Evolutionary conservation across 2,888 invertebrate genomes (phyloP).

Genomic region (Sesia bembeciformis): DNA sequence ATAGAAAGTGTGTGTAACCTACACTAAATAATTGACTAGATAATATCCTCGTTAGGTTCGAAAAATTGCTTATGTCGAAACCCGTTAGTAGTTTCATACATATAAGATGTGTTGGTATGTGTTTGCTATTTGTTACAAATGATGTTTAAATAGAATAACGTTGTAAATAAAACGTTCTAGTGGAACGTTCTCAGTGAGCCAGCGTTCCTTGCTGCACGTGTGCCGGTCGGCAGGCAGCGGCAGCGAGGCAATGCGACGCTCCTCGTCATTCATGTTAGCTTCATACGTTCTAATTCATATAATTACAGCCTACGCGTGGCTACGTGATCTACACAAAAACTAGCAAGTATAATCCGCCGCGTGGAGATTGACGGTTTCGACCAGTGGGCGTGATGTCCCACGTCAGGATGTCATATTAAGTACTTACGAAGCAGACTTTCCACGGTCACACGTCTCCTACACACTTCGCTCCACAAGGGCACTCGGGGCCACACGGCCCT

Average conservation of each 20-base stretch:
- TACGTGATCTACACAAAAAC: conserved; percentile 27
- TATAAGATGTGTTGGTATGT: no score
- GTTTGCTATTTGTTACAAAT: no score
- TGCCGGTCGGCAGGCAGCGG: conserved; percentile 40
- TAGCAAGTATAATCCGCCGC: conserved; percentile 11
- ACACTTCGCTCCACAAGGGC: conserved; percentile 64
- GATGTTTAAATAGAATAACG: not conserved
- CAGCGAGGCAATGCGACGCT: conserved; percentile 28
- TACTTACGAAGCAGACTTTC: conserved; percentile 67
- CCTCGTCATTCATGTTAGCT: conserved; percentile 53
- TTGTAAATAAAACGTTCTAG: not conserved
- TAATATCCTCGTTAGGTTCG: no score
- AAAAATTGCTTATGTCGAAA: no score
- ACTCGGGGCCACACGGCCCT: conserved; percentile 57
- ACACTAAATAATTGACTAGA: no score
- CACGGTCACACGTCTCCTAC: conserved; percentile 65
- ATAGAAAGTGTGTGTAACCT: no score
- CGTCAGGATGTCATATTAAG: conserved; percentile 34
- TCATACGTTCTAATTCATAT: conserved; percentile 36
- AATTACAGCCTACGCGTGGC: conserved; percentile 33
- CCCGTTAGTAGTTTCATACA: no score
- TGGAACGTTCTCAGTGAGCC: conserved; percentile 1
- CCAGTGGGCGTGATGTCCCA: conserved; percentile 31
- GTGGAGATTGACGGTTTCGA: conserved; percentile 17
- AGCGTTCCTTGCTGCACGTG: conserved; percentile 45